A percentile compares a stretch with the other conserved stretches of the same genome.
These are phyloP conservation scores for Coelopa frigida DNA, from an alignment of 1,140 invertebrate species.

Conservation along the genomic window DNA sequence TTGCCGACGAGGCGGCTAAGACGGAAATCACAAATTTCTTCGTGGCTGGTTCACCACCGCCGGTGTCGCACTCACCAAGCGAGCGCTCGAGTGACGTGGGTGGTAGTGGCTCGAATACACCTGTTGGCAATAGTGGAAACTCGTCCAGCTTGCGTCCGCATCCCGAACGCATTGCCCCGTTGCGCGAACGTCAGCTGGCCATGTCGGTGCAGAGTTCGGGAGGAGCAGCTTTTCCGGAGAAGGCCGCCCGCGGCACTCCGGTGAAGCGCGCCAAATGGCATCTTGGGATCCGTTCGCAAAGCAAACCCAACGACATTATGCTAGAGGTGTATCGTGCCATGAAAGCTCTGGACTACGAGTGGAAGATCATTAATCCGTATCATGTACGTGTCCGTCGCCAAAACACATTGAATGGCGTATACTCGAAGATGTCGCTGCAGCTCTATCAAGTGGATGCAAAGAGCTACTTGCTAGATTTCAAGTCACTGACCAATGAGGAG, in stretches of 20 bases:
- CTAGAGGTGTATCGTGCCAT: conserved; percentile 98
- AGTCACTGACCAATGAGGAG: conserved; percentile 80
- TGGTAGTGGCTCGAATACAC: conserved; percentile 14
- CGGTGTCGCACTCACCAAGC: conserved; percentile 44
- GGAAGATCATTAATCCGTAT: conserved; percentile 97
- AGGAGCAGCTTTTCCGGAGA: conserved; percentile 33
- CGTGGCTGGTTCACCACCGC: conserved; percentile 79
- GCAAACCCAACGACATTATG: conserved; percentile 99
- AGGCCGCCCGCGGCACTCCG: conserved; percentile 54
- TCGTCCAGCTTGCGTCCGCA: conserved; percentile 63
- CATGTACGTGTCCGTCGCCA: conserved; percentile 87
- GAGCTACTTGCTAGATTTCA: conserved; percentile 96
- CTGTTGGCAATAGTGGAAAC: conserved; percentile 13
- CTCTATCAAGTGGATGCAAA: conserved; percentile 98
- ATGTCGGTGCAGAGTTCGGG: conserved; percentile 34
- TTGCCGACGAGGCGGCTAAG: conserved; percentile 90
- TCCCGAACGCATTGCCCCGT: conserved; percentile 87
- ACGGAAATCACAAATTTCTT: conserved; percentile 95
- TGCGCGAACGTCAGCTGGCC: conserved; percentile 54
- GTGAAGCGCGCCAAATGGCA: conserved; percentile 98
- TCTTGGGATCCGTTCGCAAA: conserved; percentile 96
- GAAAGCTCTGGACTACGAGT: conserved; percentile 96
- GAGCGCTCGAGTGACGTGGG: conserved; percentile 16
- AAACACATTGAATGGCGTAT: conserved; percentile 73
- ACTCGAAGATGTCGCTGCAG: conserved; percentile 96